Base-by-base conservation (phyloP, 1,140 invertebrate genomes). In the Hypothenemus hampei region DNA sequence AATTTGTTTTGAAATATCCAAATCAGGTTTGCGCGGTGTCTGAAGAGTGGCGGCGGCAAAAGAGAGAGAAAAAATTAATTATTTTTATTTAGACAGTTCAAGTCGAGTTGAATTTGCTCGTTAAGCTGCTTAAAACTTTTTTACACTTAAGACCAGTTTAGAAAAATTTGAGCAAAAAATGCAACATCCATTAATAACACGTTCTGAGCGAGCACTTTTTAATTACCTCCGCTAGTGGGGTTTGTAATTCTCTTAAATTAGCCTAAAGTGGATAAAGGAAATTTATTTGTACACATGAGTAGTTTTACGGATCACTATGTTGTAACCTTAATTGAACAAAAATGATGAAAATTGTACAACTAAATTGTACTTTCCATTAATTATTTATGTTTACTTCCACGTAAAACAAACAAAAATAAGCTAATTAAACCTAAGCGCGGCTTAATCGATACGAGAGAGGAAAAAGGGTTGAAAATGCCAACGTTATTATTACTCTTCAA, bases 51-150 rank as follows among this genome's bases (percentile, higher is more conserved):
- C n/a, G n/a, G n/a, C 15, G n/a, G 35, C 10, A 37, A 8, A 37
- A 15, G 8, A 16, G 35, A 16, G 11, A 11, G 18, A 7, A 22
- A 22, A 43, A 43, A 23, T 43, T 47, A 47, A 47, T 47, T 47
- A 47, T 35, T 47, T 35, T 35, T 33, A 31, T 47, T 47, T 26
- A 36, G 13, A 35, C 21, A 13, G 13, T 47, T 36, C 8, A 22
- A 33, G 36, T 19, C 36, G 22, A 21, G 36, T 47, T 47, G 33
- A 47, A 47, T 15, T 47, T 13, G 45, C 31, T 47, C 45, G 29
- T 47, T 47, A 47, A 47, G 45, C 45, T 33, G 45, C 45, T 49
- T 49, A 49, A 49, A 49, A 49, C 11, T 39, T 49, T 24, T 49
- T 39, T 24, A 35, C 29, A 24, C 21, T 23, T 18, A 24, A 49